Evolutionary conservation across 2,113 vertebrate species (phyloP).

Genomic region (Otus sunia): DNA sequence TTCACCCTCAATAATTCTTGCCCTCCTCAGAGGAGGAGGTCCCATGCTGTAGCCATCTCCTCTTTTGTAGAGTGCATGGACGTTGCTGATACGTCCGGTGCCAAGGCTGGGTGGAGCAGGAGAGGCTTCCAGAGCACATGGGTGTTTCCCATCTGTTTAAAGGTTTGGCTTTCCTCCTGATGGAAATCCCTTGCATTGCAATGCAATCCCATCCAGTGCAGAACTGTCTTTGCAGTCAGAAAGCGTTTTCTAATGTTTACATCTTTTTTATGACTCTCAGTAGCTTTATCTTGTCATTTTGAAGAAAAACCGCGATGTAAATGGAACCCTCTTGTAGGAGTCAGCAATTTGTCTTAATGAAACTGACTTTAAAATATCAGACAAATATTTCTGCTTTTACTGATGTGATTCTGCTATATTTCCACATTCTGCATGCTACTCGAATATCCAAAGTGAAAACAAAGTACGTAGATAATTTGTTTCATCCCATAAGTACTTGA

Average conservation of each 20-base stretch:
- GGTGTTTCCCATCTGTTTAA: neutral
- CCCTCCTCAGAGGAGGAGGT: neutral
- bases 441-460: neutral
- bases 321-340: neutral
- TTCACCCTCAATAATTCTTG: neutral
- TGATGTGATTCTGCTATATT: neutral
- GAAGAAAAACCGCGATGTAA: neutral
- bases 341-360: neutral
- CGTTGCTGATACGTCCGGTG: accelerated
- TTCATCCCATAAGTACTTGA: neutral
- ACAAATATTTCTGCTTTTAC: neutral
- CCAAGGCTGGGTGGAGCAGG: neutral
- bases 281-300: neutral
- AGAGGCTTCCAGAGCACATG: neutral
- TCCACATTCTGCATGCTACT: neutral
- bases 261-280: neutral
- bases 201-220: neutral
- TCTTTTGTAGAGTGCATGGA: neutral
- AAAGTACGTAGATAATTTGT: neutral
- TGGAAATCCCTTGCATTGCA: neutral
- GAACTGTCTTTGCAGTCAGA: neutral
- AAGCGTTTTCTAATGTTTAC: neutral
- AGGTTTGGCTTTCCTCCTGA: neutral
- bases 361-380: neutral
- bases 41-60: accelerated